Evolutionary conservation across 2,888 invertebrate species (phyloP), one percentile per base, ranked within the genome.

Genomic region (Dermolepida albohirtum): DNA sequence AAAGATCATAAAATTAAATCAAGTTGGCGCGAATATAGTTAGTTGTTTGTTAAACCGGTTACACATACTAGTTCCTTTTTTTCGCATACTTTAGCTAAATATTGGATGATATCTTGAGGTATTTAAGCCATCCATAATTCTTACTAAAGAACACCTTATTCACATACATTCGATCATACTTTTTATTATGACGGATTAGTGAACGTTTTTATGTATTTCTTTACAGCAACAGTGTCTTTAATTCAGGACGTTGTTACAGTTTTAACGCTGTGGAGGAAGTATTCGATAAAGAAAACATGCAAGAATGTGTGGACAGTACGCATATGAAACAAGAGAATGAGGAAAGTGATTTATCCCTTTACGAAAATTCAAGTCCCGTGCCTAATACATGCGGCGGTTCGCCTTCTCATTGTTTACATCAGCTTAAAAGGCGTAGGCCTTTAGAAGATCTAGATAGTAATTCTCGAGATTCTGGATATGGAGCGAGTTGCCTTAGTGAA

Each of bases 381-480:
- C 68, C 69, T 27, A 68, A 70, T 63, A 69, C 75, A 17, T 79
- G 79, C 66, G 72, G 72, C 52, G 74, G 74, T 7, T 74, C 79
- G 1, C 78, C 78, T 4, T 67, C 74, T 29, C 78, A 76, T 51
- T 80, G 78, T 68, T 70, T 73, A n/a, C 77, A 76, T 67, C 74
- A 74, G 49, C 57, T 71, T 14, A 71, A 74, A 29, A 67, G 71
- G 5, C 81, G 85, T 11, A 81, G 81, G 17, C 85, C 86, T 1
- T 75, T 87, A 63, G 87, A 87, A 73, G 84, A 86, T 73, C 82
- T 79, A 68, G 87, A 88, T 74, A 81, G 84, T 5, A 87, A 86
- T 76, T 88, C 89, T 22, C 86, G 86, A 74, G 89, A 89, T 79
- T 88, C 88, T 67, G 88, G 88, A 7, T 88, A 86, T 74, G 84